Evolutionary conservation across 2,113 vertebrate genomes (phyloP).

Genomic region (Ahaetulla prasina): DNA sequence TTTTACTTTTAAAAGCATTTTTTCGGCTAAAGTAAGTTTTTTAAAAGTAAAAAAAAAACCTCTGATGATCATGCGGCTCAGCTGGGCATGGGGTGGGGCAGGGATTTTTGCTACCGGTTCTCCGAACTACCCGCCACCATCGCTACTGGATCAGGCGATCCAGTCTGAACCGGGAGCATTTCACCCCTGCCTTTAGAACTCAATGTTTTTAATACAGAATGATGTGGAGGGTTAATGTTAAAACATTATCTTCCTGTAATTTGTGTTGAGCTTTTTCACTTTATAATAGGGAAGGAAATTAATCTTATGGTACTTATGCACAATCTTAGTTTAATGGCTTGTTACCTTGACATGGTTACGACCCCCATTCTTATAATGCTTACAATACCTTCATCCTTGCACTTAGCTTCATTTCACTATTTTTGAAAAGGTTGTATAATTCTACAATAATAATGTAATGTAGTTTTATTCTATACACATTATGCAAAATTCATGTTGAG

Average conservation of each 20-base stretch:
- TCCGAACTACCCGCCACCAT: no score
- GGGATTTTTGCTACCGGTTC: no score
- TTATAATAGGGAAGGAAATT: neutral
- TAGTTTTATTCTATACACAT: neutral
- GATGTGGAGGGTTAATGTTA: neutral
- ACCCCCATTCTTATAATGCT: neutral
- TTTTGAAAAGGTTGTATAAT: neutral
- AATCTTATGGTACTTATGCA: no score
- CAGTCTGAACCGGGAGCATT: no score
- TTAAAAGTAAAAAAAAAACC: no score
- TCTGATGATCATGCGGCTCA: no score
- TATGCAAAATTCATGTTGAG: neutral
- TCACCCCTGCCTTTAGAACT: neutral
- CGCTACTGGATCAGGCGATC: no score
- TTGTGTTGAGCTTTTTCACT: neutral
- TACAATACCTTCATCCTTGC: neutral
- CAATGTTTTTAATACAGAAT: neutral
- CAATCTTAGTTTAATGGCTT: neutral
- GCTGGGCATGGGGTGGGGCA: no score
- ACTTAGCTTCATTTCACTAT: neutral
- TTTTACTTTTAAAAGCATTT: no score
- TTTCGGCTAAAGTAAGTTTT: no score
- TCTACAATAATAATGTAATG: neutral
- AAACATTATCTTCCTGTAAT: neutral
- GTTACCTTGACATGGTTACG: neutral